These are phyloP conservation scores for Margarornis squamiger DNA, from an alignment of 2,797 vertebrate species.

Conservation along the genomic window DNA sequence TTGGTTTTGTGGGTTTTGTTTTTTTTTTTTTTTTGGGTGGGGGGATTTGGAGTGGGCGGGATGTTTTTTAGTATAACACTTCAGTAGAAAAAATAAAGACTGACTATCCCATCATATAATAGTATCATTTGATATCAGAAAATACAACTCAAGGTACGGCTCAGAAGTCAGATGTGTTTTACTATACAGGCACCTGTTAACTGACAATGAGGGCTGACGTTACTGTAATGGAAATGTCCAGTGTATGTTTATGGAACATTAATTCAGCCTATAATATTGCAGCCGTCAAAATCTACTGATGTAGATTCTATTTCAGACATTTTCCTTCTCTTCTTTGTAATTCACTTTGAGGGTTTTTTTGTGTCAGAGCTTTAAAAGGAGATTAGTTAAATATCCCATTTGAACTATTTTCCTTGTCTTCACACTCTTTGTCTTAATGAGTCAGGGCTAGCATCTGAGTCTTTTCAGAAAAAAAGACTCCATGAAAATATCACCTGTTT, in stretches of 20 bases:
- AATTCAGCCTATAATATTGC: constrained; percentile 47
- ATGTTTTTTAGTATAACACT: background rate
- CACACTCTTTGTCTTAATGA: background rate
- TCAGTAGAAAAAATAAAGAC: background rate
- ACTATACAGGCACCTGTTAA: background rate
- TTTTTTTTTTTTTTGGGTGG: background rate
- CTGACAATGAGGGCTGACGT: constrained; percentile 32
- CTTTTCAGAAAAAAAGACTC: background rate
- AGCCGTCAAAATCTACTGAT: constrained; percentile 25
- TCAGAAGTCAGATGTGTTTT: constrained; percentile 19
- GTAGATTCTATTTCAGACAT: constrained; percentile 2
- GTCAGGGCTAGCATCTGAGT: background rate
- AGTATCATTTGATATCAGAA: background rate
- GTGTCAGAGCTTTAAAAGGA: background rate
- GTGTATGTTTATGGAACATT: constrained; percentile 53
- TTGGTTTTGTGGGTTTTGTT: no score
- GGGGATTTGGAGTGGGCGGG: background rate
- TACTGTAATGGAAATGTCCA: constrained; percentile 30
- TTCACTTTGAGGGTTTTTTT: background rate
- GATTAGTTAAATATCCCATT: background rate
- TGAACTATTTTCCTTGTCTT: constrained; percentile 28
- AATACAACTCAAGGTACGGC: background rate
- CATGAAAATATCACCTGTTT: background rate
- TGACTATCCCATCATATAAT: background rate
- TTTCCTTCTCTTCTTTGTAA: constrained; percentile 12